Percentiles rank a stretch among this genome's conserved stretches.
Evolutionary conservation across 2,113 vertebrate species (phyloP).

Genomic region (Cricetomys ansorgei): DNA sequence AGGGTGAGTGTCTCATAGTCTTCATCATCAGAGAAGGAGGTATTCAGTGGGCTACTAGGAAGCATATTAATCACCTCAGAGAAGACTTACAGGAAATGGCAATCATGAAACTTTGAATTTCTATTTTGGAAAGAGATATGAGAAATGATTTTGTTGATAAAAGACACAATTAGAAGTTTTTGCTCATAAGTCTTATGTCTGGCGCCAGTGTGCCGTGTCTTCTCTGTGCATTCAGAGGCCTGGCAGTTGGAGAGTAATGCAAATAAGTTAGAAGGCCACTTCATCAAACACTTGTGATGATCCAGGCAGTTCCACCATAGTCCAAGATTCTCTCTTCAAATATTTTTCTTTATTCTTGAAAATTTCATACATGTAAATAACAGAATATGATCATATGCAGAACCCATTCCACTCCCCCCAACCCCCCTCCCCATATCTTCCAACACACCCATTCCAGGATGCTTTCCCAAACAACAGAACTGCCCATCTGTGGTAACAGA

Average conservation of each 20-base stretch:
- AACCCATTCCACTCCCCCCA: not conserved
- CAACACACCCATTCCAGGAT: not conserved
- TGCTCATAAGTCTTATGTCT: not conserved
- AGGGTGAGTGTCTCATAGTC: not conserved
- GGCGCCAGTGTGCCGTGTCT: not conserved
- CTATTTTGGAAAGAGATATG: not conserved
- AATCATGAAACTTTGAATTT: not conserved
- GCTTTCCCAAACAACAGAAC: not conserved
- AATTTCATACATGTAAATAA: not conserved
- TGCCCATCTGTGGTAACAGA: not conserved
- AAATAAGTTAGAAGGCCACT: not conserved
- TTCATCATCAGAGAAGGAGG: not conserved
- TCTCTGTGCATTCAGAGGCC: not conserved
- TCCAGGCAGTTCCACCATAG: not conserved
- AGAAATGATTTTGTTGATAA: not conserved
- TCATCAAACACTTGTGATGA: not conserved
- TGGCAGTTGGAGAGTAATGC: not conserved
- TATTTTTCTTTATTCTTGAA: not conserved
- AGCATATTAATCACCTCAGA: not conserved
- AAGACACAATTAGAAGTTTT: not conserved
- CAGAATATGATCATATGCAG: not conserved
- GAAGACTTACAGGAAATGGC: conserved; percentile 7
- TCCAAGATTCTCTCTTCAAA: not conserved
- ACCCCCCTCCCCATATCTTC: no score
- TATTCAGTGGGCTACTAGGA: not conserved